Evolutionary conservation across 2,888 invertebrate genomes (phyloP), one percentile per base, ranked within the genome.

Genomic region (Operophtera brumata): DNA sequence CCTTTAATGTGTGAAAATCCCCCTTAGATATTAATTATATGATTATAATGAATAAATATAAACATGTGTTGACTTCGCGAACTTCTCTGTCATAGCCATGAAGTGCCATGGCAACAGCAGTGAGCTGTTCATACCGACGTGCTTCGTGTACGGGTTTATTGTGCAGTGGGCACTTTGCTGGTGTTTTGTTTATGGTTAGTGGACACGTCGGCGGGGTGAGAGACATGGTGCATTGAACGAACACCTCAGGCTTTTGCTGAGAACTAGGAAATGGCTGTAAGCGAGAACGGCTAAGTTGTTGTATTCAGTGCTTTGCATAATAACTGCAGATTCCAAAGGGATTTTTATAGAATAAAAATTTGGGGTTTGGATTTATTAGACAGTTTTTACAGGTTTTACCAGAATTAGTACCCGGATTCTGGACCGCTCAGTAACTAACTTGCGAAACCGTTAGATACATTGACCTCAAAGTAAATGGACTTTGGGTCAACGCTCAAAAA

Each of bases 121-220:
- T 1, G 0, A 5, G 6, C 30, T 45, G 13, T 10, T 12, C 5
- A 10, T 14, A 49, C 8, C 32, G 41, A 54, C 41, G 48, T 46
- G 49, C 34, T 26, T 20, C 51, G 47, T 56, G 44, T 51, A 37
- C 39, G 34, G 40, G 41, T 28, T 42, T 55, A 51, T 44, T 44
- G 47, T 47, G 47, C 47, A 44, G 47, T 43, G 43, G 47, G 55
- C 55, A 56, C 56, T 56, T 43, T 20, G 47, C 28, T 35, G 28
- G 56, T 56, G 56, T 56, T 56, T 56, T 56, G 56, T 51, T 56
- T 56, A 56, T 51, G 56, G 56, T 47, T 47, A 56, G 56, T 51
- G 56, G 56, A 45, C 56, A 57, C 51, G 56, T 45, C 52, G 45
- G 40, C 44, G 28, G 11, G 35, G 35, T 34, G 43, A 39, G 54